Evolutionary conservation across 1,140 invertebrate species (phyloP).

Genomic region (Hylaeus anthracinus): DNA sequence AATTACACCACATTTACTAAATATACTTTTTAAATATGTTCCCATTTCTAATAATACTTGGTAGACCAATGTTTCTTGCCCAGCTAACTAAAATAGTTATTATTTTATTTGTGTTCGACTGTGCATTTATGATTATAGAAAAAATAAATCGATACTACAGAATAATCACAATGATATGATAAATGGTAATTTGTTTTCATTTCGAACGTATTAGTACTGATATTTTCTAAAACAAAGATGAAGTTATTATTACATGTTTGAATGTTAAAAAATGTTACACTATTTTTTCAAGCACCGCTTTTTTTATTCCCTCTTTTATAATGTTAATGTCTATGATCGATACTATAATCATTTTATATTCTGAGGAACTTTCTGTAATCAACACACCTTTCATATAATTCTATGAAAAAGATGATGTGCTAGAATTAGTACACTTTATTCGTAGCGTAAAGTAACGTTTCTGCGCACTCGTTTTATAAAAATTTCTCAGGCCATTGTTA

Average conservation of each 20-base stretch:
- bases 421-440: conserved; percentile 23
- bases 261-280: conserved; percentile 31
- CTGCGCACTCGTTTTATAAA: conserved; percentile 9
- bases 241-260: conserved; percentile 29
- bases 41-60: conserved; percentile 11
- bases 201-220: conserved; percentile 13
- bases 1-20: conserved; percentile 70
- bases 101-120: conserved; percentile 11
- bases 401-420: conserved; percentile 16
- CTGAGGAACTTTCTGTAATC: conserved; percentile 34
- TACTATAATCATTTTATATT: conserved; percentile 35
- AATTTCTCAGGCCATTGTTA: conserved; percentile 19
- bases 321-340: conserved; percentile 22
- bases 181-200: conserved; percentile 30
- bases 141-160: conserved; percentile 22
- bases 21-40: conserved; percentile 45
- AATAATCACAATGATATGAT: conserved; percentile 9
- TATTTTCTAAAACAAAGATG: conserved; percentile 25
- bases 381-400: conserved; percentile 27
- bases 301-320: conserved; percentile 31
- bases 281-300: conserved; percentile 35
- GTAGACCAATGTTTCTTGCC: background rate
- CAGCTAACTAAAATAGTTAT: conserved; percentile 1
- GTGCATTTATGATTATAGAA: conserved; percentile 17
- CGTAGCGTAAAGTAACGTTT: conserved; percentile 24